These are phyloP conservation scores for Rosalia funebris DNA, from an alignment of 2,888 invertebrate genomes.

Conservation along the genomic window DNA sequence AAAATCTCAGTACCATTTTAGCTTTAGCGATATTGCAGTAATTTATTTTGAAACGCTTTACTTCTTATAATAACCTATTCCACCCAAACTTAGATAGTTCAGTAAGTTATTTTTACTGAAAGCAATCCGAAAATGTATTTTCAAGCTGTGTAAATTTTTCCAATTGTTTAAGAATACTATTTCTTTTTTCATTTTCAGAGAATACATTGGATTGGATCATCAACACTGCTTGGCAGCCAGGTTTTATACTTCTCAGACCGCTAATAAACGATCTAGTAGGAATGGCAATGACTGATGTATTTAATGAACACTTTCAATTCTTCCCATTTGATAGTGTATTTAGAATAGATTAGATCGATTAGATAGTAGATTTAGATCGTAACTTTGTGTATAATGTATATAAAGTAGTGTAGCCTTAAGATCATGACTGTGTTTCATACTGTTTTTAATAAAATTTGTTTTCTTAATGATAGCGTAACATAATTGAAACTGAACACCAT, in stretches of 20 bases:
- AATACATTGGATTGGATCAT: slow-evolving; percentile 78
- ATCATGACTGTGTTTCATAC: background rate
- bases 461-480: too few relatives aligned
- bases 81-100: too few relatives aligned
- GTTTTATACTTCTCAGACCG: slow-evolving; percentile 78
- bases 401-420: background rate
- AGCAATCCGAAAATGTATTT: too few relatives aligned
- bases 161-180: too few relatives aligned
- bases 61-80: too few relatives aligned
- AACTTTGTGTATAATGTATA: background rate
- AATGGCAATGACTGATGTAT: slow-evolving; percentile 84
- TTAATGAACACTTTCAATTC: slow-evolving; percentile 77
- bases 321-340: slow-evolving; percentile 78
- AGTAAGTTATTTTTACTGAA: too few relatives aligned
- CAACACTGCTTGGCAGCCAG: slow-evolving; percentile 84
- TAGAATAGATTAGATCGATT: slow-evolving; percentile 53
- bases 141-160: too few relatives aligned
- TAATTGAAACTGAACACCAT: too few relatives aligned
- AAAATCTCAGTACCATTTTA: too few relatives aligned
- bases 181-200: too few relatives aligned
- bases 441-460: background rate
- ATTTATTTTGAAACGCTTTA: too few relatives aligned
- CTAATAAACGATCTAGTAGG: slow-evolving; percentile 86
- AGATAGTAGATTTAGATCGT: background rate
- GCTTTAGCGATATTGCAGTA: too few relatives aligned